Evolutionary conservation across 1,140 invertebrate species (phyloP), one percentile per base, ranked within the genome.

Genomic region (Apis florea): DNA sequence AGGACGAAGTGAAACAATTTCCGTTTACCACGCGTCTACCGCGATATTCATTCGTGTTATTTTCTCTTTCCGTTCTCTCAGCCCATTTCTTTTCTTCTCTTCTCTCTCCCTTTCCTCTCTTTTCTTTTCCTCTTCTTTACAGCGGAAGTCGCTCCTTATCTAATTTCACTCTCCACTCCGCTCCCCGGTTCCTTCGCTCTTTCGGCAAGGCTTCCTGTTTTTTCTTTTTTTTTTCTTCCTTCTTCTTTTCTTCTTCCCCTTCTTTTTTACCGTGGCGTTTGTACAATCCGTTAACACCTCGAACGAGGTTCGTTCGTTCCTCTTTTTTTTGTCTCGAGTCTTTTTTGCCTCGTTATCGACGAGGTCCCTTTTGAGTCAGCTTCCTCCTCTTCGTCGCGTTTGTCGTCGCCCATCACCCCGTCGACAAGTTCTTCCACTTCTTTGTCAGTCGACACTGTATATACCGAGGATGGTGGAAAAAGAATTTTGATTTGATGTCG

Each of bases 1-100:
- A n/a, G 31, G 9, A 11, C 15, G 64, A 74, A 40, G 31, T 58
- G 71, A 84, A 85, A 80, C 83, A 82, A 67, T 80, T 85, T 82
- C 83, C 85, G 79, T 70, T 82, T 47, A 40, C 31, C 31, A 40
- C 31, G 31, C 76, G 24, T 19, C 54, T 12, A n/a, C 11, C 21
- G 15, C 54, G n/a, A 53, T 47, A 17, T 73, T 68, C 63, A 15
- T 56, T 61, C 67, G 66, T n/a, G 67, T 85, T 54, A 54, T 75
- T 71, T 68, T 82, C 78, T n/a, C 56, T 77, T 69, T 82, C 73
- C 61, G 71, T 75, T 72, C 51, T 72, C 51, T 0, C 59, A 5
- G 12, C 12, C n/a, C 49, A 47, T 26, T 19, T 53, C 1, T n/a
- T 72, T 71, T 70, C 58, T 8, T 5, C 6, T 40, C 31, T 40